These are phyloP conservation scores for Megathymus violae DNA, from an alignment of 1,140 invertebrate genomes.

Conservation along the genomic window DNA sequence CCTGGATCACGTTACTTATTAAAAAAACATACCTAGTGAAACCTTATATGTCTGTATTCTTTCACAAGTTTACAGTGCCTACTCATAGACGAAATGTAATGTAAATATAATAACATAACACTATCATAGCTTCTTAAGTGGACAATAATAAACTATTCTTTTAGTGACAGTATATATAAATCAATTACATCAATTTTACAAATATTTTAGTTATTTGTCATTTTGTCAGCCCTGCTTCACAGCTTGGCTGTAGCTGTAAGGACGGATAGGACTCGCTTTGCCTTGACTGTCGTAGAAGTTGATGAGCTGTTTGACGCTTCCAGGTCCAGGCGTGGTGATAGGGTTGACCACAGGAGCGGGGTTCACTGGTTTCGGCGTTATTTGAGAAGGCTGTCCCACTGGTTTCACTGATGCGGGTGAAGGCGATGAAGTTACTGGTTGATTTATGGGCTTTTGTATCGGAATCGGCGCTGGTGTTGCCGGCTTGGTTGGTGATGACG, in stretches of 20 bases:
- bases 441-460: constrained; percentile 9
- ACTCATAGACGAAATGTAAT: too few species aligned
- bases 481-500: constrained; percentile 30
- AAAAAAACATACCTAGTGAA: too few species aligned
- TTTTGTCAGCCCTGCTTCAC: constrained; percentile 70
- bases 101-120: too few species aligned
- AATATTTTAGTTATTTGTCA: neutral
- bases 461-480: constrained; percentile 22
- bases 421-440: constrained; percentile 19
- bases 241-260: constrained; percentile 72
- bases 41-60: too few species aligned
- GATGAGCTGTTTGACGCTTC: constrained; percentile 70
- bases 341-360: constrained; percentile 54
- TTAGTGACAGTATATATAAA: too few species aligned
- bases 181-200: too few species aligned
- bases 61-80: too few species aligned
- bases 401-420: constrained; percentile 22
- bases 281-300: constrained; percentile 75
- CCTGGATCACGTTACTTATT: too few species aligned
- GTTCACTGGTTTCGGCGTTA: constrained; percentile 62
- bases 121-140: too few species aligned
- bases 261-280: constrained; percentile 69
- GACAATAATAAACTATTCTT: too few species aligned
- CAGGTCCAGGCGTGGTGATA: constrained; percentile 68
- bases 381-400: constrained; percentile 39